Conservation (phyloP, 2,113 vertebrate genomes). For the Platysternon megacephalum region DNA sequence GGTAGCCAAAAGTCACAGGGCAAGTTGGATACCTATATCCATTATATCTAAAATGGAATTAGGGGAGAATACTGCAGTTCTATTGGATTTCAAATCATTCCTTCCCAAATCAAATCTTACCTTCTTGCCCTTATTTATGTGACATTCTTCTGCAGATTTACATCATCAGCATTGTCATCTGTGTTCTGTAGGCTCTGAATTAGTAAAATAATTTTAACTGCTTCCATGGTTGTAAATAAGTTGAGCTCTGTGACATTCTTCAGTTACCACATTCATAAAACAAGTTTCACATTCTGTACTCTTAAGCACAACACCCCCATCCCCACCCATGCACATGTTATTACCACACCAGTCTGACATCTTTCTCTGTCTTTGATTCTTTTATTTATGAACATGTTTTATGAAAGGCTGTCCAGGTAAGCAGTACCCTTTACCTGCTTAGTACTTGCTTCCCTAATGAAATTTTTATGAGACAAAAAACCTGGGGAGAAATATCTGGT, state of each 20-base stretch:
- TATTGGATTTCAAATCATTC: background rate
- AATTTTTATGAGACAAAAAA: constrained; percentile 1
- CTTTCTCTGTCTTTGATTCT: background rate
- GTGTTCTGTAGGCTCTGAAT: constrained; percentile 5
- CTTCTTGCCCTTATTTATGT: background rate
- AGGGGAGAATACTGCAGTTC: background rate
- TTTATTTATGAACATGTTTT: constrained; percentile 23
- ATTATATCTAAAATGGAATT: background rate
- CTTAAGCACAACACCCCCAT: background rate
- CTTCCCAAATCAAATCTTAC: background rate
- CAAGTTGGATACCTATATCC: background rate
- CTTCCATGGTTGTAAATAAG: background rate
- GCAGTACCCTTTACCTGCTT: background rate
- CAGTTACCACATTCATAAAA: background rate
- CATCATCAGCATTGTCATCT: background rate
- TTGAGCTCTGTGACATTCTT: background rate
- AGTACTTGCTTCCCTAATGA: background rate
- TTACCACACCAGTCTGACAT: background rate
- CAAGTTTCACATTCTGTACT: background rate
- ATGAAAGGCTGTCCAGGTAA: constrained; percentile 20
- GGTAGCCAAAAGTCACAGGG: background rate
- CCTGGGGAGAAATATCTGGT: background rate
- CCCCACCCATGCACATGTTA: background rate
- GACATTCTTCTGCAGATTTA: constrained; percentile 12
- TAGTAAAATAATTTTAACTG: background rate